Evolutionary conservation across 1,140 invertebrate species (phyloP).

Genomic region (Orchesella cincta): DNA sequence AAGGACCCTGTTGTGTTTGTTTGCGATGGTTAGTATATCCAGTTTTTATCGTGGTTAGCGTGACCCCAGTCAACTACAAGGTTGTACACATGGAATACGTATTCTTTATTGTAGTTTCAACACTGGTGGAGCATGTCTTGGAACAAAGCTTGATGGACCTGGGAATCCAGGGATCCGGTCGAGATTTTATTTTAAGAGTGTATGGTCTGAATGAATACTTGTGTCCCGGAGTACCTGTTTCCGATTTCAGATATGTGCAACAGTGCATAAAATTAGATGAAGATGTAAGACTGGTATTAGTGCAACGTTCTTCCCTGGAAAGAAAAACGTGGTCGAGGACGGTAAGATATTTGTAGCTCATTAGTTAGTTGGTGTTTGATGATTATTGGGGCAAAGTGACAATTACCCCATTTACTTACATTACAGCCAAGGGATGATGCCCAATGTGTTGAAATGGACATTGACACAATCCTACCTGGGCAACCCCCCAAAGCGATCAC

Average conservation of each 20-base stretch:
- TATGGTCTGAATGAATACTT: constrained; percentile 81
- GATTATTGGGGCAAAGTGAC: neutral
- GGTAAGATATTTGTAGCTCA: constrained; percentile 58
- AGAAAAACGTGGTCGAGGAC: constrained; percentile 67
- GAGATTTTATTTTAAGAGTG: constrained; percentile 73
- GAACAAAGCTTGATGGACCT: constrained; percentile 80
- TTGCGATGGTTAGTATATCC: constrained; percentile 71
- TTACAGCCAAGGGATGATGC: constrained; percentile 71
- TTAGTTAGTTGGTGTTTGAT: neutral
- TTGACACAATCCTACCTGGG: constrained; percentile 75
- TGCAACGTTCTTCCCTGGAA: constrained; percentile 68
- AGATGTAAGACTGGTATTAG: constrained; percentile 76
- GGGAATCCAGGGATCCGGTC: constrained; percentile 69
- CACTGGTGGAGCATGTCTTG: constrained; percentile 83
- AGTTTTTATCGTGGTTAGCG: neutral
- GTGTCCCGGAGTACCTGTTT: constrained; percentile 61
- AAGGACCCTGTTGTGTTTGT: constrained; percentile 77
- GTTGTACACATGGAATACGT: too few species aligned
- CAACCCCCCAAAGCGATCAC: constrained; percentile 72
- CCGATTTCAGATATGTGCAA: constrained; percentile 90
- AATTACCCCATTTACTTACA: neutral
- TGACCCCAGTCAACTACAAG: too few species aligned
- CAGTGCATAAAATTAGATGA: constrained; percentile 90
- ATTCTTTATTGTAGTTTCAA: constrained; percentile 67
- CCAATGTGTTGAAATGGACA: constrained; percentile 66